Evolutionary conservation across 1,140 invertebrate species (phyloP).

Genomic region (Pseudomyrmex flavicornis): DNA sequence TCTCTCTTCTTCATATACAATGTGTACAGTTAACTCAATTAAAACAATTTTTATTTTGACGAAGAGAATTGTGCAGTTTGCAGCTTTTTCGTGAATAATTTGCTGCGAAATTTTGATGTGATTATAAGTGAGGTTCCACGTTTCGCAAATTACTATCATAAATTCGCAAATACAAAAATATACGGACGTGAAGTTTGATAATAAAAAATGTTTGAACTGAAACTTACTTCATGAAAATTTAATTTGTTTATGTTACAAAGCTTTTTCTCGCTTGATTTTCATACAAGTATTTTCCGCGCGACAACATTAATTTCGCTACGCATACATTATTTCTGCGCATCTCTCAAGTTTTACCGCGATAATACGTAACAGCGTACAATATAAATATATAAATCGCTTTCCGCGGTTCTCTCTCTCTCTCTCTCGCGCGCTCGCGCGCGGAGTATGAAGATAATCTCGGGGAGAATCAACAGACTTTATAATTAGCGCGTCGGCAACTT

Average conservation of each 20-base stretch:
- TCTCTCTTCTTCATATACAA: no score
- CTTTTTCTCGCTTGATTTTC: slow-evolving; percentile 15
- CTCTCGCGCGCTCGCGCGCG: no score
- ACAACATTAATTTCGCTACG: not conserved
- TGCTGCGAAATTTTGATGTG: not conserved
- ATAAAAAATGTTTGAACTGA: slow-evolving; percentile 16
- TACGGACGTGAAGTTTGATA: not conserved
- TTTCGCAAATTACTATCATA: not conserved
- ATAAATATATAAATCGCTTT: not conserved
- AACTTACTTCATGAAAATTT: slow-evolving; percentile 30
- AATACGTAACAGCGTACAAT: not conserved
- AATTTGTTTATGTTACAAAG: not conserved
- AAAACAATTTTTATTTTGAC: not conserved
- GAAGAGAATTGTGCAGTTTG: not conserved
- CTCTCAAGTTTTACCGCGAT: slow-evolving; percentile 19
- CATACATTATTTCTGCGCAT: not conserved
- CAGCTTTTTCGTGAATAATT: slow-evolving; percentile 16
- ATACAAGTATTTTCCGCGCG: not conserved
- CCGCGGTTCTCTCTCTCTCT: no score
- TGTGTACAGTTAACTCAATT: no score
- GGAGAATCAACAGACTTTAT: slow-evolving; percentile 29
- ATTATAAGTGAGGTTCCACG: not conserved
- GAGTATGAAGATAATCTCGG: not conserved
- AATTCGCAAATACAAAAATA: not conserved
- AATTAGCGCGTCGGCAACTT: slow-evolving; percentile 26